These are phyloP conservation scores for Echinarachnius parma DNA, from an alignment of 53 echinoderm and acorn worm genomes.

Conservation along the genomic window DNA sequence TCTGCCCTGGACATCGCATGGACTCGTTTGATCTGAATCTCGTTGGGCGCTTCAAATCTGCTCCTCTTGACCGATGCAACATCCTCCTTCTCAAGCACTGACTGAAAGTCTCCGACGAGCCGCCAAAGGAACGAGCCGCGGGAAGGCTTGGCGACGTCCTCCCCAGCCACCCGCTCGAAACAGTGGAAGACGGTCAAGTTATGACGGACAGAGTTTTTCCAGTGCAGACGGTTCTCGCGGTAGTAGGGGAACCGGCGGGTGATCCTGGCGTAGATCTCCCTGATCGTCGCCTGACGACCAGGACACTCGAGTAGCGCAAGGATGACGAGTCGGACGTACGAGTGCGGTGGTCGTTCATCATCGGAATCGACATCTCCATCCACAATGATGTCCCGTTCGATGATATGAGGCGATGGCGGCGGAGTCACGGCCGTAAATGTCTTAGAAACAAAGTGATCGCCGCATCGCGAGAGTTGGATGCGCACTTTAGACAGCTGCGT, in stretches of 20 bases:
- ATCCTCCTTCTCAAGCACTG: slow-evolving; percentile 20
- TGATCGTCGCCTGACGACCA: slow-evolving; percentile 19
- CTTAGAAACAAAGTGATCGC: no score
- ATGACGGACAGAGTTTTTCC: slow-evolving; percentile 87
- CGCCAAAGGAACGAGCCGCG: slow-evolving; percentile 9
- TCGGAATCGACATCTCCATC: slow-evolving; percentile 4
- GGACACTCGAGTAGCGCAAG: slow-evolving; percentile 22
- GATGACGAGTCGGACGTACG: slow-evolving; percentile 35
- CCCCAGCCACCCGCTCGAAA: slow-evolving; percentile 35
- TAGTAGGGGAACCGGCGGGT: slow-evolving; percentile 56
- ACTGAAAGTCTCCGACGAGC: slow-evolving; percentile 13
- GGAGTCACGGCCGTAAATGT: slow-evolving; percentile 1
- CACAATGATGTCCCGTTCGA: not conserved
- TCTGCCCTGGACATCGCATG: not conserved
- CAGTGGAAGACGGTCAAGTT: slow-evolving; percentile 69
- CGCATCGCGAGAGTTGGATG: not conserved
- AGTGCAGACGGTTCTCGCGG: slow-evolving; percentile 71
- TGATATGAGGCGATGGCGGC: slow-evolving; percentile 11
- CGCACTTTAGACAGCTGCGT: slow-evolving; percentile 19
- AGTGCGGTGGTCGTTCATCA: slow-evolving; percentile 11
- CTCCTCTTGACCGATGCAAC: not conserved
- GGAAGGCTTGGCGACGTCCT: not conserved
- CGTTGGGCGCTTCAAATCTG: not conserved
- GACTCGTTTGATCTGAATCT: not conserved
- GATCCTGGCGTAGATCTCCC: slow-evolving; percentile 63